Percentiles rank a stretch among this genome's conserved stretches.
Conservation (phyloP, 2,888 invertebrate genomes). For the Frankliniella intonsa region DNA sequence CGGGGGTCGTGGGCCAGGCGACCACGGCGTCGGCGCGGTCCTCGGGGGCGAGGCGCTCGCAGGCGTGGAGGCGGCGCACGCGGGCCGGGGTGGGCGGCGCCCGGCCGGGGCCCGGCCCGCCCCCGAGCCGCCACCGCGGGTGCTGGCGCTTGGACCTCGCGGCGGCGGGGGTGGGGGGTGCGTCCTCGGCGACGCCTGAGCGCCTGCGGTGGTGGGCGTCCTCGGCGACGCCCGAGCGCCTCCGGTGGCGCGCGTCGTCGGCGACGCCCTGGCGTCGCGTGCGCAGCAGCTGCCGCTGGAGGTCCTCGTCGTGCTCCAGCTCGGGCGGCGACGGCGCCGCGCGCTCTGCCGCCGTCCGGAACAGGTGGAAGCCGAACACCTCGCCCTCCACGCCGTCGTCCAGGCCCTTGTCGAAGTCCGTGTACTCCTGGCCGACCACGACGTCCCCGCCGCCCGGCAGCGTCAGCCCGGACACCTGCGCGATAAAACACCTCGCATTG, state of each 20-base stretch:
- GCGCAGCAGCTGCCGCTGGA: conserved; percentile 41
- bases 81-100: background rate
- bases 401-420: conserved; percentile 59
- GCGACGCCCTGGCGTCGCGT: conserved; percentile 40
- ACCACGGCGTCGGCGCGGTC: conserved; percentile 42
- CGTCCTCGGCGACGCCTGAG: background rate
- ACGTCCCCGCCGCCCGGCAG: conserved; percentile 60
- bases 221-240: background rate
- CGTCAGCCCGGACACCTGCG: conserved; percentile 40
- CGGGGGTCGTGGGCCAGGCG: conserved; percentile 63
- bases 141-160: background rate
- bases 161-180: background rate
- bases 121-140: conserved; percentile 34
- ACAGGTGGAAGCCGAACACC: conserved; percentile 62
- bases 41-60: background rate
- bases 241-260: background rate
- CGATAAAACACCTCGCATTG: no score
- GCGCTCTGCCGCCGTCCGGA: conserved; percentile 40
- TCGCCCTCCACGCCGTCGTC: conserved; percentile 65
- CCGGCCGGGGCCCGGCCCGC: background rate
- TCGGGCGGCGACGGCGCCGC: background rate
- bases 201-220: background rate
- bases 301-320: conserved; percentile 43
- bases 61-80: background rate
- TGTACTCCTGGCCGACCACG: conserved; percentile 65